Percentiles rank a stretch among this genome's conserved stretches.
phyloP scores from a whole-genome alignment of 2,797 vertebrate species.

The Cyclura pinguis region DNA sequence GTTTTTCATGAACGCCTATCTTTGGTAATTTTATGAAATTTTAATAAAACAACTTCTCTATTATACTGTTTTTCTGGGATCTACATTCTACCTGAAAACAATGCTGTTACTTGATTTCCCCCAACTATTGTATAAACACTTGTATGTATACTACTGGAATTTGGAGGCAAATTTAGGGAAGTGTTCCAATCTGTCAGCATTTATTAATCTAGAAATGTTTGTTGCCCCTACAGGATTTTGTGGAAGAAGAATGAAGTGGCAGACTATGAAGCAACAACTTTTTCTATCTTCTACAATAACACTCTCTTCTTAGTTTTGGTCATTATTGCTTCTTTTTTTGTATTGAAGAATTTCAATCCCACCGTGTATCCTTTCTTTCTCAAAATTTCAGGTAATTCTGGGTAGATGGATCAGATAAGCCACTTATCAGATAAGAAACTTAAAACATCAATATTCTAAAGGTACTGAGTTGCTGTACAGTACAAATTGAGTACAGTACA shows the following conservation, averaged over 20 bases:
- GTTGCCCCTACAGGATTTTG: slow-evolving; percentile 85
- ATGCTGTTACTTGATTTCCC: too few species aligned
- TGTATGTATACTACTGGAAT: background rate
- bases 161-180: background rate
- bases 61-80: too few species aligned
- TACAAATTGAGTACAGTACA: background rate
- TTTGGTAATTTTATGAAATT: too few species aligned
- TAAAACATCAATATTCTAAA: background rate
- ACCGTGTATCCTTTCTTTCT: slow-evolving; percentile 96
- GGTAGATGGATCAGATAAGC: background rate
- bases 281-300: slow-evolving; percentile 99
- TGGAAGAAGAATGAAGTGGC: slow-evolving; percentile 99
- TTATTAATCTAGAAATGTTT: rapidly evolving
- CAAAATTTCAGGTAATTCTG: background rate
- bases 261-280: slow-evolving; percentile 98
- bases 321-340: slow-evolving; percentile 95
- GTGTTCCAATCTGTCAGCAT: background rate
- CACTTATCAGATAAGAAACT: background rate
- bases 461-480: too few species aligned
- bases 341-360: slow-evolving; percentile 98
- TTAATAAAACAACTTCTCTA: too few species aligned
- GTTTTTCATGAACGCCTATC: too few species aligned
- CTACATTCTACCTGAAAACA: too few species aligned
- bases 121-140: too few species aligned
- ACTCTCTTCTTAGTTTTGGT: slow-evolving; percentile 95